phyloP scores from a whole-genome alignment of 1,140 invertebrate genomes.

The Brachionus asplanchnoidis region DNA sequence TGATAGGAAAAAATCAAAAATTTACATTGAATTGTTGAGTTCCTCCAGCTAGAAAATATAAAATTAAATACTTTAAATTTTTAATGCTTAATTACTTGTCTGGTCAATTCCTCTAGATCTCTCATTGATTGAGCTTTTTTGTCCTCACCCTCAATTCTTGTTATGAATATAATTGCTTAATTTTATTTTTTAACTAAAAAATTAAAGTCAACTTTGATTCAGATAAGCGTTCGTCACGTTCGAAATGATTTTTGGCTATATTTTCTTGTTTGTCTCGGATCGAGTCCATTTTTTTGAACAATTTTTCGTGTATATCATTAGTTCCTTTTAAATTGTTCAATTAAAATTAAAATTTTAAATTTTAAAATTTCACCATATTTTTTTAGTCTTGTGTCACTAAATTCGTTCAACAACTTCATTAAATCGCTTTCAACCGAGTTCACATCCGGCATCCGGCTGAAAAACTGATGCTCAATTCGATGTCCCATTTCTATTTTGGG shows the following conservation, averaged over 20 bases:
- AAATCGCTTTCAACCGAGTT: conserved; percentile 38
- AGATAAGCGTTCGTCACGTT: conserved; percentile 8
- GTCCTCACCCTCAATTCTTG: conserved; percentile 36
- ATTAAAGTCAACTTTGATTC: conserved; percentile 21
- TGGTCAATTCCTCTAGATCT: conserved; percentile 20
- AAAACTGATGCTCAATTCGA: conserved; percentile 29
- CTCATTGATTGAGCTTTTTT: conserved; percentile 38
- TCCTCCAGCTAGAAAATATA: conserved; percentile 18
- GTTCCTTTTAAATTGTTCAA: not conserved
- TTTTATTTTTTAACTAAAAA: not conserved
- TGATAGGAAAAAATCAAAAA: not conserved
- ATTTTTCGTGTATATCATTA: conserved; percentile 36
- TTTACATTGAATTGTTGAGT: conserved; percentile 37
- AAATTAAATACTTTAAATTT: not conserved
- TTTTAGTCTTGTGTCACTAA: conserved; percentile 35
- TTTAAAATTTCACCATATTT: conserved; percentile 12
- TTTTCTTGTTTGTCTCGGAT: conserved; percentile 39
- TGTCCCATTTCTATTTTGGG: not conserved
- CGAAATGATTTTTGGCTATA: conserved; percentile 37
- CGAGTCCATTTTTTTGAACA: conserved; percentile 40
- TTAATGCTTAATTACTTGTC: not conserved
- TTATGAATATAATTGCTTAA: not conserved
- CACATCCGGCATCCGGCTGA: conserved; percentile 23
- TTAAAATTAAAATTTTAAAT: not conserved
- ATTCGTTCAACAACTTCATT: conserved; percentile 32